Percentiles rank a stretch among this genome's conserved stretches.
phyloP scores from a whole-genome alignment of 2,797 vertebrate genomes.

The Peromyscus melanophrys region DNA sequence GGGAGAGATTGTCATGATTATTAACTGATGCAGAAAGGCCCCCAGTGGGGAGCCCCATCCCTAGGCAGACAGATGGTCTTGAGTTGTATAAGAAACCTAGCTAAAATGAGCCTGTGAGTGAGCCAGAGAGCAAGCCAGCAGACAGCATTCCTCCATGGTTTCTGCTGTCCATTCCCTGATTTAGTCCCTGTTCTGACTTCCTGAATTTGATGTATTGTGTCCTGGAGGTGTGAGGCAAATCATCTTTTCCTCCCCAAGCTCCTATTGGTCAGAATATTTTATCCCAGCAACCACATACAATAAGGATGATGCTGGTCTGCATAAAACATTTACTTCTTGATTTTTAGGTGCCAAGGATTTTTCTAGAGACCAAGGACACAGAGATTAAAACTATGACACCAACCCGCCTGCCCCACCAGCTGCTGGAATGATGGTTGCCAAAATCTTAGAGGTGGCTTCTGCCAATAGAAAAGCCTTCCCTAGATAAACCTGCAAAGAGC shows the following conservation, averaged over 20 bases:
- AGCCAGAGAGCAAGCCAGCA: background rate
- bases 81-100: background rate
- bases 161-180: background rate
- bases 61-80: background rate
- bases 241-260: background rate
- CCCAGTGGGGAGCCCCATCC: background rate
- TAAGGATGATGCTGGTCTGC: background rate
- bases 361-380: slow-evolving; percentile 40
- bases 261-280: background rate
- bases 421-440: background rate
- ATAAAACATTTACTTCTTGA: slow-evolving; percentile 19
- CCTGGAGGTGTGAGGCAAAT: background rate
- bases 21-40: background rate
- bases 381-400: slow-evolving; percentile 22
- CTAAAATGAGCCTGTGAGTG: background rate
- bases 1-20: background rate
- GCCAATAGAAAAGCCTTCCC: background rate
- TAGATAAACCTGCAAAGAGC: background rate
- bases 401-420: background rate
- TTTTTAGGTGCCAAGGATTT: background rate
- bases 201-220: background rate
- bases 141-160: background rate
- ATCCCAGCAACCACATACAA: background rate
- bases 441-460: background rate
- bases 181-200: background rate